These are phyloP conservation scores for Leistus spinibarbis DNA, from an alignment of 2,888 invertebrate species.

Conservation along the genomic window DNA sequence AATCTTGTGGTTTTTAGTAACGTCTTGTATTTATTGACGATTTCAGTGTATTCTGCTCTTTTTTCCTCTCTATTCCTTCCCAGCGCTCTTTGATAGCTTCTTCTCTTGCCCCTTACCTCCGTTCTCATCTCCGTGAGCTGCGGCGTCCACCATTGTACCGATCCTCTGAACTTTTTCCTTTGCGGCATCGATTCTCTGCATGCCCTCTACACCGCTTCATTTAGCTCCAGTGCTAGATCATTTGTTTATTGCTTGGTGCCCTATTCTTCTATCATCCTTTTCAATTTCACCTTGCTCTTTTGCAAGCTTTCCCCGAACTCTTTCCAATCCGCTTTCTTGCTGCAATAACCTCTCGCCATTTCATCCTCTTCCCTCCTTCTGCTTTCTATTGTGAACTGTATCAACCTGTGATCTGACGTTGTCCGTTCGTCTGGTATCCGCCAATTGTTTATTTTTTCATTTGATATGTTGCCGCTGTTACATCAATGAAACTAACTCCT, in stretches of 20 bases:
- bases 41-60: background rate
- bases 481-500: background rate
- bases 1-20: background rate
- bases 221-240: background rate
- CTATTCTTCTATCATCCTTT: background rate
- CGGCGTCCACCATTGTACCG: slow-evolving; percentile 40
- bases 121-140: slow-evolving; percentile 16
- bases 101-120: slow-evolving; percentile 1
- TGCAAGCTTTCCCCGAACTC: background rate
- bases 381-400: background rate
- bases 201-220: background rate
- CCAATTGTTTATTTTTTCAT: background rate
- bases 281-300: no score
- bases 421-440: background rate
- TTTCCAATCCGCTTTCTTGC: background rate
- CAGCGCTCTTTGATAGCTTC: background rate
- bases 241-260: background rate
- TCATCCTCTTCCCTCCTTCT: background rate
- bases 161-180: background rate
- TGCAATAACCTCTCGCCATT: background rate
- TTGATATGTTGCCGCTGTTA: background rate
- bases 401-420: background rate
- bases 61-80: background rate
- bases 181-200: background rate
- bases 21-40: slow-evolving; percentile 17